Base-by-base conservation (phyloP, 2,797 vertebrate genomes). In the Danio tinwini region DNA sequence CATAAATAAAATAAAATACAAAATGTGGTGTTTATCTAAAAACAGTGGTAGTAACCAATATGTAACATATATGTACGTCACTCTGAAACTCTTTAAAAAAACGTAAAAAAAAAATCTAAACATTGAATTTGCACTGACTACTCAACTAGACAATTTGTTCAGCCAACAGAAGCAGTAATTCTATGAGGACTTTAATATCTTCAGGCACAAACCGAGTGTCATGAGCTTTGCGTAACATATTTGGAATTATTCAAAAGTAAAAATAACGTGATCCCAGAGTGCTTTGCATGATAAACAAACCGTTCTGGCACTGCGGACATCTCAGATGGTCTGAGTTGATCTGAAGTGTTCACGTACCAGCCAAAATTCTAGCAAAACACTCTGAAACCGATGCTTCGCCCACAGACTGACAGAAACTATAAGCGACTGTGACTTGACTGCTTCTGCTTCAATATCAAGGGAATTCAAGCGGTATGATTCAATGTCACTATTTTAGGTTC, bases 321-420 rank as follows among this genome's bases (percentile, higher is more conserved):
- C 42, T 73, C 71, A 73, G 71, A 73, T 73, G 71, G 55, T 37
- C 55, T 12, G 17, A 49, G 71, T 59, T 73, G 71, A 73, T 73
- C 44, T 45, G 17, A 56, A 56, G 17, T 72, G 40, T 12, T 73
- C 42, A 29, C 1, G 3, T 59, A 37, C 19, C 9, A 61, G 71
- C 55, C 71, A 73, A 73, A 47, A 61, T 37, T 61, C 19, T 11
- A 29, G 14, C 71, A 49, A 58, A 73, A 73, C 71, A 59, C 71
- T 29, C 55, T 45, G 14, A 73, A 73, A 45, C 71, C 37, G 71
- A 73, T 73, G 40, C 71, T 58, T 59, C 71, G 71, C 55, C 55
- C 71, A 59, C 71, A 73, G 40, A 45, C 53, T 73, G 55, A 59
- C 44, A 73, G 44, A 73, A 58, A 49, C 14, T 49, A 49, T 37